Conservation (phyloP, 2,113 vertebrate species). For the Pygoscelis antarcticus region DNA sequence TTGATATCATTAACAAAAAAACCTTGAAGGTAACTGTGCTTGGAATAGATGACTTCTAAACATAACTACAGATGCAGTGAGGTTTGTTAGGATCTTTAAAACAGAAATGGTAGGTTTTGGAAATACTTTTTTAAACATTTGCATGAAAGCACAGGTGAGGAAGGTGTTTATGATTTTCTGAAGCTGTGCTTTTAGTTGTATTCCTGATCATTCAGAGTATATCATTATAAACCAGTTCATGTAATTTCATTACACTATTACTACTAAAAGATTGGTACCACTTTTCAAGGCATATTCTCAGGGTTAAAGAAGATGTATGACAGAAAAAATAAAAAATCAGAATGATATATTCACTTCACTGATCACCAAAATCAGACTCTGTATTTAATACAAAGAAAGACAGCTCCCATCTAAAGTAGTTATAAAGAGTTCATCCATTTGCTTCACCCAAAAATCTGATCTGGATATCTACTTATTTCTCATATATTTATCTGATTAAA, state of each 20-base stretch:
- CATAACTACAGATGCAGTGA: neutral
- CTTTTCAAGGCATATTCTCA: neutral
- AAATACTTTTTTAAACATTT: neutral
- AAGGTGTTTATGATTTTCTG: neutral
- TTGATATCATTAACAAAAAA: neutral
- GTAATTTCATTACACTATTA: neutral
- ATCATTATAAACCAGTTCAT: neutral
- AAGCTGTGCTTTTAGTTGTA: neutral
- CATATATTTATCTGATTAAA: neutral
- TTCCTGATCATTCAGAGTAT: neutral
- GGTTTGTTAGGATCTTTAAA: neutral
- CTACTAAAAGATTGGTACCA: neutral
- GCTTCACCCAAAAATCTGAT: neutral
- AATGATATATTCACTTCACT: neutral
- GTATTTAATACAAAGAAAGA: neutral
- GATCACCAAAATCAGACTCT: neutral
- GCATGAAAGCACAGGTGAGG: neutral
- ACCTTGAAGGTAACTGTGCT: neutral
- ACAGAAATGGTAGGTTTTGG: neutral
- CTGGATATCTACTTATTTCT: neutral
- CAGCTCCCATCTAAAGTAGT: neutral
- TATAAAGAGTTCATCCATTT: neutral
- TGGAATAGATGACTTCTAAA: neutral
- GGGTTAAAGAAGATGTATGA: neutral
- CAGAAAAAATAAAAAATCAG: neutral